Conservation (phyloP, 2,888 invertebrate species). For the Polylopha cassiicola region DNA sequence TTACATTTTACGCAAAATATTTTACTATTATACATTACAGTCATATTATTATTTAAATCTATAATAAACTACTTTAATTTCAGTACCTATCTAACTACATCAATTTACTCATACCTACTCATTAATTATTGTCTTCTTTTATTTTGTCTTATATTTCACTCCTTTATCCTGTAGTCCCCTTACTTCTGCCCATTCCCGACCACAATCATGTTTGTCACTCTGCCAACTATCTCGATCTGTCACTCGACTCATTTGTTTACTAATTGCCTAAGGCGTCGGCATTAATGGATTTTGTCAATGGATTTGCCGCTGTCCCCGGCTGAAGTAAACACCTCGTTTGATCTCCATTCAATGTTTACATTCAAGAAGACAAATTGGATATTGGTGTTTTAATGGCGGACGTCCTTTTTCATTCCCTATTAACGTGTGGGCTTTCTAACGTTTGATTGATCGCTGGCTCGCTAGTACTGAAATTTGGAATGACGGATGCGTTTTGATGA, state of each 20-base stretch:
- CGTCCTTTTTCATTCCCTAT: constrained; percentile 24
- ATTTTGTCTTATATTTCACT: background rate
- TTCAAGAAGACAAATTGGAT: constrained; percentile 57
- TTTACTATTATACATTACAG: no score
- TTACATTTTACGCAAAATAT: no score
- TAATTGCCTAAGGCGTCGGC: constrained; percentile 57
- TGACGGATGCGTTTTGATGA: no score
- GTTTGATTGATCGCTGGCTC: constrained; percentile 12
- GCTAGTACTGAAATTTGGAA: no score
- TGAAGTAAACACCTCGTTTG: constrained; percentile 54
- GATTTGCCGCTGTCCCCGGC: constrained; percentile 35
- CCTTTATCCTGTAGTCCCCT: constrained; percentile 29
- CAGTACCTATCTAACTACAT: no score
- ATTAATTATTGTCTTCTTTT: background rate
- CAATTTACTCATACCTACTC: background rate
- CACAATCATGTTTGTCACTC: constrained; percentile 51
- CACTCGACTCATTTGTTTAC: constrained; percentile 73
- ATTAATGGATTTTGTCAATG: constrained; percentile 76
- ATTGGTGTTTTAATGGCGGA: constrained; percentile 17
- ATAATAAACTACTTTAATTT: constrained; percentile 18
- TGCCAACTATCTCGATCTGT: constrained; percentile 70
- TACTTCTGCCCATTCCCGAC: constrained; percentile 27
- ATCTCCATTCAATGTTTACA: constrained; percentile 59
- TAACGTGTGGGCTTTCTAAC: constrained; percentile 12
- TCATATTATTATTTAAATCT: no score